Base-by-base conservation (phyloP, 2,113 vertebrate genomes). In the Grammomys surdaster region DNA sequence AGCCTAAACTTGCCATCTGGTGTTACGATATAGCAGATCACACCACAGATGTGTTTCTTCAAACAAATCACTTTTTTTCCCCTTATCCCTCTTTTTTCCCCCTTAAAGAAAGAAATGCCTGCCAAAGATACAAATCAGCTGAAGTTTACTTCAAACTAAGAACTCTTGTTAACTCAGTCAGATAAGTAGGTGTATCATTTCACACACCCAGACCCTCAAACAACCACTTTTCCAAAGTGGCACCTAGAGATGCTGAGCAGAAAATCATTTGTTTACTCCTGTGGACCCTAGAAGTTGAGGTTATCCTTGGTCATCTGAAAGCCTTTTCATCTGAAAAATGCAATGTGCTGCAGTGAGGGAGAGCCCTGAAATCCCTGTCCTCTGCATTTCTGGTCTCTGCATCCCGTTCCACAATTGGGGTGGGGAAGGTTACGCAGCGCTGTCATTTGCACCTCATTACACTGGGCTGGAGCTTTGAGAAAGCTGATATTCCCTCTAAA, bases 371-470 rank as follows among this genome's bases (percentile, higher is more conserved):
- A 98, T 98, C 97, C 97, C 97, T 95, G 97, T 97, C 97, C 98
- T 96, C 95, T 95, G 97, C 97, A 96, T 14, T 87, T 67, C 95
- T 98, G 97, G 40, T 98, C 91, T 97, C 98, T 98, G 97, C 98
- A 97, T 98, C 98, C 98, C 98, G 98, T 98, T 98, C 98, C 98
- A 98, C 98, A 98, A 98, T 93, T 98, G 98, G 98, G 98, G 97
- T 98, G 98, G 98, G 98, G 98, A 98, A 98, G 98, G 98, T 98
- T 98, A 96, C 98, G 95, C 98, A 97, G 98, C 67, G 98, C 98
- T 98, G 98, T 99, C 98, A 98, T 99, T 99, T 99, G 98, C 98
- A 99, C 98, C 98, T 99, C 98, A 98, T 99, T 98, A 99, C 98
- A 98, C 98, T 98, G 98, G 98, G 98, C 98, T 98, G 95, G 97